These are phyloP conservation scores for Pimpla rufipes DNA, from an alignment of 2,888 invertebrate species.

Conservation along the genomic window DNA sequence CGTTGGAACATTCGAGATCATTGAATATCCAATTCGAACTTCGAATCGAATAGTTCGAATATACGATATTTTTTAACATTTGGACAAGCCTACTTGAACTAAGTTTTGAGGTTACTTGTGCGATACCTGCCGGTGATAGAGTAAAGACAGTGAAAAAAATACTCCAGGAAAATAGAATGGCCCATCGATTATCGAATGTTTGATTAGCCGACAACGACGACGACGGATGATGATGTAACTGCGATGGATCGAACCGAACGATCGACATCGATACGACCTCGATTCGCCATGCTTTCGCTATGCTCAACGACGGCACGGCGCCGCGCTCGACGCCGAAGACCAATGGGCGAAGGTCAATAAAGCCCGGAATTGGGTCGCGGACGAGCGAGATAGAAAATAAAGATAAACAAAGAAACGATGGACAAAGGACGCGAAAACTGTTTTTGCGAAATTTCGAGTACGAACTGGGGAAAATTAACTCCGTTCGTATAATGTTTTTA, in stretches of 20 bases:
- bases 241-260: neutral
- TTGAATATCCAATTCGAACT: too few species aligned
- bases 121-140: neutral
- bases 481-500: neutral
- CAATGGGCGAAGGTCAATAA: conserved; percentile 32
- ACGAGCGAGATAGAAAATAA: conserved; percentile 49
- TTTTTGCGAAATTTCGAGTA: neutral
- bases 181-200: conserved; percentile 50
- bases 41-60: too few species aligned
- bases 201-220: conserved; percentile 46
- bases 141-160: conserved; percentile 41
- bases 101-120: too few species aligned
- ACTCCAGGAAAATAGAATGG: conserved; percentile 57
- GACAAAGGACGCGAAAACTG: neutral
- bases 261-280: conserved; percentile 41
- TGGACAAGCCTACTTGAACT: neutral
- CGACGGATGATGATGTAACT: conserved; percentile 24
- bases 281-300: conserved; percentile 42
- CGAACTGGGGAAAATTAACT: neutral
- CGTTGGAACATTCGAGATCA: too few species aligned
- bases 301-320: conserved; percentile 50
- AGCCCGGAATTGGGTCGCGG: conserved; percentile 56
- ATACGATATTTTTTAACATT: too few species aligned
- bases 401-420: conserved; percentile 31
- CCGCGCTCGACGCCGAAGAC: conserved; percentile 1